Evolutionary conservation across 2,888 invertebrate genomes (phyloP), one percentile per base, ranked within the genome.

Genomic region (Philereme transversata): DNA sequence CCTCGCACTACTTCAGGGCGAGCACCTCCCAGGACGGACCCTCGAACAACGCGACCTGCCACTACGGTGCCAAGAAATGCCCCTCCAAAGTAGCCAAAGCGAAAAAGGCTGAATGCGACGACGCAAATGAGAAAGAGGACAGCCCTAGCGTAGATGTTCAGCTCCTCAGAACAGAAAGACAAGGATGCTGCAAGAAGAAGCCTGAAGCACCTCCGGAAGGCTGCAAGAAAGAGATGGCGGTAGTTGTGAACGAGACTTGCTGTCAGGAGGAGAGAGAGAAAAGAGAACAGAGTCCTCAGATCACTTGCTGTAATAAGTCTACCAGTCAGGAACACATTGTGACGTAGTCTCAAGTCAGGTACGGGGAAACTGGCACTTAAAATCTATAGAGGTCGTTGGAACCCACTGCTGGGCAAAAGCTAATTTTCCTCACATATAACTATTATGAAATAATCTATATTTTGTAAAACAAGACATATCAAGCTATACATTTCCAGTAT

Each of bases 1-100:
- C 91, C 0, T 89, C 91, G 0, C 90, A 90, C 69, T 90, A 91
- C 76, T 89, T 87, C 78, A 84, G 83, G 8, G 84, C 88, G n/a
- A 73, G 78, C 48, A 74, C 79, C 0, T 77, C 86, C 0, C 76
- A 77, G 53, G 83, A 79, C 38, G 78, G 75, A 60, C 69, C 74
- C 56, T 65, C 69, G 33, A 60, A 81, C 1, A 66, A 74, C 71
- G 76, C 83, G 49, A 82, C 86, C 0, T 92, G 91, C 71, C 80
- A 75, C 67, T 92, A 85, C 68, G 91, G 91, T 45, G 87, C 91
- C 3, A 87, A 86, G 59, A 76, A 75, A 10, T 92, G 91, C 67
- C 89, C 90, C 0, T 89, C 91, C 0, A 87, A 79, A 71, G 85
- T 90, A 0, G 89, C 90, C 10, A 77, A 77, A 67, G 86, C 79